Evolutionary conservation across 2,113 vertebrate species (phyloP), one percentile per base, ranked within the genome.

Genomic region (Colistium nudipinnis): DNA sequence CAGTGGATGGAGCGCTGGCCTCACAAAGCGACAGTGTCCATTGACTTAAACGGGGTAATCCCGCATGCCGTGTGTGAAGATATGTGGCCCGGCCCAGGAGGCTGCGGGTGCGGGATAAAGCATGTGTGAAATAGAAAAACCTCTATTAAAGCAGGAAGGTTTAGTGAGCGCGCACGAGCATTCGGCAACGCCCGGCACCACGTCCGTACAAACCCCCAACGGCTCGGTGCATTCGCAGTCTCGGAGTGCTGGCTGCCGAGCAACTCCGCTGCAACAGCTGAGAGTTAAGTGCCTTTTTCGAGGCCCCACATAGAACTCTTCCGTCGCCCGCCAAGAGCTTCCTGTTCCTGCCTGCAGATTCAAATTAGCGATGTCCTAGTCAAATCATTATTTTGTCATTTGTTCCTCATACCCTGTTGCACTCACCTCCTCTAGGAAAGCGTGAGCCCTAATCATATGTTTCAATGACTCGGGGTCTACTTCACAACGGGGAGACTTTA

Each of bases 361-460:
- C 11, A 59, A 62, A 77, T 43, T 22, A 27, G 11, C 14, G 48
- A 6, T 22, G 16, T 68, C 74, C 17, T 9, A 65, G 12, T 35
- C 63, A 63, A 28, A 9, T 30, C 7, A 55, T 6, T 31, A 31
- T 14, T 12, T 65, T 7, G 24, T 44, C 20, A 0, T 8, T 36
- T 39, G 6, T 43, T 54, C 33, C 13, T 20, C 6, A 24, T 8
- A 36, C n/a, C 4, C n/a, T 31, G 61, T 43, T 61, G 47, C n/a
- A 20, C 41, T 47, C 51, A 39, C 19, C 33, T 71, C 36, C 57
- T 60, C 39, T 28, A 69, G 56, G 80, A 64, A 52, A 64, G 56
- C 63, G 35, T 28, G 10, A 60, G 51, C n/a, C n/a, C 67, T 79
- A 79, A 81, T 86, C 35, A 54, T 70, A 59, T 74, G 70, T 73